Evolutionary conservation across 2,888 invertebrate species (phyloP), one percentile per base, ranked within the genome.

Genomic region (Tethea ocularis): DNA sequence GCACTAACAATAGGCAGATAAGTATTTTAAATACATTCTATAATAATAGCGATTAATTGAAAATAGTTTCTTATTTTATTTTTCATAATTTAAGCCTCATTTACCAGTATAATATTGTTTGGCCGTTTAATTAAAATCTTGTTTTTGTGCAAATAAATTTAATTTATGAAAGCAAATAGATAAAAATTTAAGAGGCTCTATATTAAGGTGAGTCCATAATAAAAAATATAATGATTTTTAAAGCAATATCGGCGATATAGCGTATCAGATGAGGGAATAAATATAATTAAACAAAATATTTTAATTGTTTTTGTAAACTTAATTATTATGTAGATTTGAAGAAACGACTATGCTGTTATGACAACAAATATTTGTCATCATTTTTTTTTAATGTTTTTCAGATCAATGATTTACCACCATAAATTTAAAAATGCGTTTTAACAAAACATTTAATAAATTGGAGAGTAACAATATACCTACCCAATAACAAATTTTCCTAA

Each of bases 111-210:
- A 26, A 51, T 36, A 51, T 58, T 58, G 55, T 46, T 58, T 24
- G 33, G 22, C 29, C 24, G 24, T 41, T 59, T 61, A 52, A 64
- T 57, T 60, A 59, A 57, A 61, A 56, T 29, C 51, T 51, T 59
- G 59, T 61, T 61, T 58, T 60, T 56, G 59, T 36, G 17, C 53
- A 54, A 54, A 36, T 26, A 38, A 57, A 20, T 55, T 59, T 55
- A 61, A 60, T 64, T 64, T 63, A 57, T 60, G 54, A 61, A 62
- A 58, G 57, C 52, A 24, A 54, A 54, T 54, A 11, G 54, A 57
- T 61, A 63, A 63, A n/a, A 61, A 59, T 61, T 64, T 67, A 59
- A 67, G 53, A 38, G n/a, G 58, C 59, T 58, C 63, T 61, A 62
- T 63, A 64, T 57, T 56, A 11, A 55, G 51, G 60, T 59, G 58